Conservation (phyloP, 2,888 invertebrate genomes). For the Leptinotarsa haldemani region DNA sequence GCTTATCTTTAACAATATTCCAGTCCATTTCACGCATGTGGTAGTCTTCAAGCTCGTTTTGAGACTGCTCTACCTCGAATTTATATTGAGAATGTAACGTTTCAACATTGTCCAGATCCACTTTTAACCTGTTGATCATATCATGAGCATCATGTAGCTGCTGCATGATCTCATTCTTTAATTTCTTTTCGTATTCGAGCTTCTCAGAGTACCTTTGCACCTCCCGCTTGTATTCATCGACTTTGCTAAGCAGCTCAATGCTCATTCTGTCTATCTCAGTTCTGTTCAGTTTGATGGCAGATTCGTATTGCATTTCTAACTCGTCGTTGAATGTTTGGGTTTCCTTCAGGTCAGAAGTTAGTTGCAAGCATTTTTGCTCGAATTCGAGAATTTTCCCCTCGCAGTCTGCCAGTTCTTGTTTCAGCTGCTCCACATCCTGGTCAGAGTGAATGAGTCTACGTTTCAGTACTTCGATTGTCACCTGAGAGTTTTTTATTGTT, state of each 20-base stretch:
- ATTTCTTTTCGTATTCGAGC: conserved; percentile 42
- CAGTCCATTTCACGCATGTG: conserved; percentile 50
- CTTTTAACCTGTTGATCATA: conserved; percentile 45
- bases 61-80: conserved; percentile 47
- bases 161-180: conserved; percentile 49
- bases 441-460: conserved; percentile 72
- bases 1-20: conserved; percentile 47
- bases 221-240: conserved; percentile 48
- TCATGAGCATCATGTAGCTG: conserved; percentile 51
- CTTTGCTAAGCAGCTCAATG: conserved; percentile 55
- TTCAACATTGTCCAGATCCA: conserved; percentile 47
- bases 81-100: conserved; percentile 38
- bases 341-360: conserved; percentile 55
- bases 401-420: conserved; percentile 61
- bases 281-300: conserved; percentile 54
- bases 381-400: conserved; percentile 59
- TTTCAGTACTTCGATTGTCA: conserved; percentile 72
- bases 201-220: conserved; percentile 41
- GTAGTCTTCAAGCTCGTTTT: conserved; percentile 51
- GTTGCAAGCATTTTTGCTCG: conserved; percentile 57
- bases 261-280: conserved; percentile 54
- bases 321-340: conserved; percentile 56
- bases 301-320: conserved; percentile 59
- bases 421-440: conserved; percentile 70
- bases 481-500: conserved; percentile 71